phyloP scores from a whole-genome alignment of 2,797 vertebrate genomes.

The Sebastes vulpes region DNA sequence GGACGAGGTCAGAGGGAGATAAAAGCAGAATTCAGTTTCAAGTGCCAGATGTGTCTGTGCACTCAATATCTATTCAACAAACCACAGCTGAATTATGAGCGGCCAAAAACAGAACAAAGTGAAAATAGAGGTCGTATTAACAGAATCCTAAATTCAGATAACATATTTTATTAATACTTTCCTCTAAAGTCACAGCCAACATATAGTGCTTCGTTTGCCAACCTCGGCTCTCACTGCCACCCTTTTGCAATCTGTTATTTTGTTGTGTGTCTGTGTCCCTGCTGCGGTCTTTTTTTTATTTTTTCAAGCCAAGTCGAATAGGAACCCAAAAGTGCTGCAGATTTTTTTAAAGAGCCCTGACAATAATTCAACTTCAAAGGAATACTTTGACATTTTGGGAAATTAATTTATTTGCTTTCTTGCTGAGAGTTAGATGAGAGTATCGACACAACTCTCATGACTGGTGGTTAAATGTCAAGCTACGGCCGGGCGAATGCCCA shows the following conservation, averaged over 20 bases:
- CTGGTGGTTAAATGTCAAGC: too few species aligned
- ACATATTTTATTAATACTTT: conserved; percentile 4
- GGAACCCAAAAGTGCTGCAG: not conserved
- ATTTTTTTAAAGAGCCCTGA: not conserved
- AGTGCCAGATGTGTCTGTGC: not conserved
- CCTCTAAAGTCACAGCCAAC: not conserved
- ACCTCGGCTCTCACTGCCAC: conserved; percentile 6
- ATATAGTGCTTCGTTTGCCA: not conserved
- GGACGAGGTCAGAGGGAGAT: not conserved
- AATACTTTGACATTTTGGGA: not conserved
- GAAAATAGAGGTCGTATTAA: not conserved
- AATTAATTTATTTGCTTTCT: not conserved
- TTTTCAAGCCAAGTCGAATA: not conserved
- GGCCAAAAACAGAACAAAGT: not conserved
- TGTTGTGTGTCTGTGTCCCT: not conserved
- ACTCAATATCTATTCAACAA: not conserved
- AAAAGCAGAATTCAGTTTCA: conserved; percentile 1
- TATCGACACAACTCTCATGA: too few species aligned
- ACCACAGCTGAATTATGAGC: not conserved
- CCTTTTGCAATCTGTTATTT: conserved; percentile 6
- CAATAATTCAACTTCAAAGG: not conserved
- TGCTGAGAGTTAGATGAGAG: too few species aligned
- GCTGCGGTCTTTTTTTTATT: not conserved
- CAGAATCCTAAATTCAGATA: not conserved
- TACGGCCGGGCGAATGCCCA: too few species aligned